Percentiles rank a stretch among this genome's conserved stretches.
Evolutionary conservation across 2,113 vertebrate species (phyloP).

Genomic region (Carassius gibelio): DNA sequence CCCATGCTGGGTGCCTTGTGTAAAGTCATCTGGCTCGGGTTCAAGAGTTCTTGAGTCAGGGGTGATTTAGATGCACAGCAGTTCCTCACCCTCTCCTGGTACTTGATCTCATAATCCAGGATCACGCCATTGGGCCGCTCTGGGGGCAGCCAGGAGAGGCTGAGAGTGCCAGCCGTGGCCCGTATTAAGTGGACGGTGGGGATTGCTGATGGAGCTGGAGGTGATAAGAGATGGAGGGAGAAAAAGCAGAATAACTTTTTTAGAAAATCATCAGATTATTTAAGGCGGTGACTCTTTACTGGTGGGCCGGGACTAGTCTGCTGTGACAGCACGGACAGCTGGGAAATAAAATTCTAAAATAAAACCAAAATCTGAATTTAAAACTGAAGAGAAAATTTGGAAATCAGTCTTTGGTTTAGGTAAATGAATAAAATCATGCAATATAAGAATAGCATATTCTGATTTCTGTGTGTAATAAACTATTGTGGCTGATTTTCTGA

Average conservation of each 20-base stretch:
- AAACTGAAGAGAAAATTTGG: not conserved
- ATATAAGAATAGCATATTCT: not conserved
- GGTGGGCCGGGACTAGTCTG: not conserved
- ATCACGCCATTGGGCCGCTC: slow-evolving; percentile 97
- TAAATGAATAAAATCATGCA: not conserved
- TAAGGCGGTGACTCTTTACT: not conserved
- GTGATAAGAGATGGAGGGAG: slow-evolving; percentile 12
- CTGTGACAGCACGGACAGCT: not conserved
- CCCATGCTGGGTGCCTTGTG: slow-evolving; percentile 39
- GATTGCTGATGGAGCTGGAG: slow-evolving; percentile 89
- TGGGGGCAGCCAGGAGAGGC: slow-evolving; percentile 92
- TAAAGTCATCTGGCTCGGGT: slow-evolving; percentile 40
- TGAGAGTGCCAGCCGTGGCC: slow-evolving; percentile 90
- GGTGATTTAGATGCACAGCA: slow-evolving; percentile 44
- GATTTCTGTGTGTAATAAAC: not conserved
- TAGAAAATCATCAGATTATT: not conserved
- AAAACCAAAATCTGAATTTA: slow-evolving; percentile 10
- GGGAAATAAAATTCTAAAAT: not conserved
- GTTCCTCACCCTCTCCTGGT: slow-evolving; percentile 90
- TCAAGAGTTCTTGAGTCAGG: slow-evolving; percentile 31
- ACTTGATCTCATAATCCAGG: slow-evolving; percentile 98
- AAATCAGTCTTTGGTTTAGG: not conserved
- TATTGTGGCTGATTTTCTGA: too few species aligned
- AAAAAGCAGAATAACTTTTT: not conserved
- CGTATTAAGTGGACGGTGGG: slow-evolving; percentile 92